These are phyloP conservation scores for Nebria brevicollis DNA, from an alignment of 2,888 invertebrate species.

Conservation along the genomic window DNA sequence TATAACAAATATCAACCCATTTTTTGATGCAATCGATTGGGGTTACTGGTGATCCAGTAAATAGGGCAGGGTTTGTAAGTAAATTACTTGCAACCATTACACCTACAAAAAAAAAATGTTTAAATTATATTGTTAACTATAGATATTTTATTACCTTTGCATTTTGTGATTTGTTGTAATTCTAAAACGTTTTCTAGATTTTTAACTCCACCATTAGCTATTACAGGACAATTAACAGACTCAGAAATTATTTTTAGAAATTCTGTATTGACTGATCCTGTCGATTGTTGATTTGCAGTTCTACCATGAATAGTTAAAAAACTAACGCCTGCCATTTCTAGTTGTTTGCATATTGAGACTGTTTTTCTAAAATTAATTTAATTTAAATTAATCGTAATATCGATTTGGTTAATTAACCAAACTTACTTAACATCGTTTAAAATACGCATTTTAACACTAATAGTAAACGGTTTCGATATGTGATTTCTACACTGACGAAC, in stretches of 20 bases:
- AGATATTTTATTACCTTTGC: slow-evolving; percentile 69
- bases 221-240: slow-evolving; percentile 80
- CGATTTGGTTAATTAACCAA: slow-evolving; percentile 16
- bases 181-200: slow-evolving; percentile 75
- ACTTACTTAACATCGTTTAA: slow-evolving; percentile 71
- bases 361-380: slow-evolving; percentile 67
- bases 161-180: slow-evolving; percentile 74
- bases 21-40: slow-evolving; percentile 81
- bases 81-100: slow-evolving; percentile 95
- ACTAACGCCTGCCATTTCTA: slow-evolving; percentile 87
- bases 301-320: slow-evolving; percentile 93
- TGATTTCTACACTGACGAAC: slow-evolving; percentile 79
- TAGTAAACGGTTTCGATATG: slow-evolving; percentile 79
- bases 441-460: slow-evolving; percentile 93
- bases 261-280: slow-evolving; percentile 76
- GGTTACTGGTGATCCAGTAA: slow-evolving; percentile 76
- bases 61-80: slow-evolving; percentile 90
- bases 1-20: slow-evolving; percentile 80
- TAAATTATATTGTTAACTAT: background rate
- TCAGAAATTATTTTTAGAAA: slow-evolving; percentile 78
- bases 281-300: slow-evolving; percentile 82
- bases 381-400: slow-evolving; percentile 19
- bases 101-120: slow-evolving; percentile 60
- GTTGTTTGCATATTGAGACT: slow-evolving; percentile 79
- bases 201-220: slow-evolving; percentile 93